Evolutionary conservation across 2,797 vertebrate genomes (phyloP), one percentile per base, ranked within the genome.

Genomic region (Syngnathus acus): DNA sequence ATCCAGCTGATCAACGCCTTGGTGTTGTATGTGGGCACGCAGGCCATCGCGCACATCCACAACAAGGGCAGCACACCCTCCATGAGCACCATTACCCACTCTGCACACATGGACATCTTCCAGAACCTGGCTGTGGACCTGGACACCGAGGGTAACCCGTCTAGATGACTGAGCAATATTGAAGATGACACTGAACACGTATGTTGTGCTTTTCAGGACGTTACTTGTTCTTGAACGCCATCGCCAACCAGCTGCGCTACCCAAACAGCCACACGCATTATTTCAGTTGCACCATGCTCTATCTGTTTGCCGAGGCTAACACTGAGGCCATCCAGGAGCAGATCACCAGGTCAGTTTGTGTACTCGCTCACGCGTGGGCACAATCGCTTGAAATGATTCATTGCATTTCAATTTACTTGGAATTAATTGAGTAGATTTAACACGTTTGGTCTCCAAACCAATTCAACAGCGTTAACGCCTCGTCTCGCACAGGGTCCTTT

Each of bases 31-130:
- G 97, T 99, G 1, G 97, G 97, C 68, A 99, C 97, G 51, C 97
- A 99, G 88, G 97, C 97, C 7, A 99, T 99, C 21, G 96, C 96
- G 9, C 96, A 99, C 89, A 99, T 99, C 69, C 97, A 99, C 88
- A 98, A 97, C 89, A 99, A 99, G 86, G 97, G 97, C 84, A 99
- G 97, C 90, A 98, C 96, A 0, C 97, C 97, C 38, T 99, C 97
- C 14, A 99, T 99, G 97, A 99, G 97, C 92, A 99, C 97, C 70
- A 99, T 99, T 77, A 99, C 97, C 13, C 97, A 99, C 84, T 99
- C 97, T 0, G 97, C 97, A 73, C 97, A 99, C 87, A 99, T 99
- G 97, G 97, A 99, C 86, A 99, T 99, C 90, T 99, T 99, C 91
- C 97, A 99, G 90, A 99, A 99, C 72, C 87, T 99, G 75, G 97